Base-by-base conservation (phyloP, 2,888 invertebrate genomes). In the Tipula helvola region DNA sequence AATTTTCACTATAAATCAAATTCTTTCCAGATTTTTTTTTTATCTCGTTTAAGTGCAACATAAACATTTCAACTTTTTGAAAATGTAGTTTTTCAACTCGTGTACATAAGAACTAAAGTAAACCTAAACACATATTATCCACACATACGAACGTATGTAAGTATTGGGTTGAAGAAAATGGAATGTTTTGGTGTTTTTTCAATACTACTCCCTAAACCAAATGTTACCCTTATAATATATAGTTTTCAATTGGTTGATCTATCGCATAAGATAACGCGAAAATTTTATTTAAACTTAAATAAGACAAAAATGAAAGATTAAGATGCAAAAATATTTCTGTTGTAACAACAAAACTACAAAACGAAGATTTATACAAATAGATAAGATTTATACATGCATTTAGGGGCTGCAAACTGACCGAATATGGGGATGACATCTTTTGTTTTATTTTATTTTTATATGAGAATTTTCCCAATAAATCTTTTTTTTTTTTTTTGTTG, bases 391-490 rank as follows among this genome's bases (percentile, higher is more conserved):
- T 71, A 71, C 28, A 71, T 71, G 28, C 1, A 71, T 71, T 10
- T 28, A 71, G 71, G 71, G 71, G 71, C 71, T 71, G 71, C 10
- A 71, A 71, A 41, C 39, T 84, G 84, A 84, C 84, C 84, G 39
- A 39, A 39, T 84, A 39, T 84, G 84, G 84, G 84, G 84, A 84
- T 39, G 84, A 39, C 84, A 84, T 84, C 41, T 84, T n/a, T 84
- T 84, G 36, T 39, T 36, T 36, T 39, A 36, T 36, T 8, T 84
- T 84, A 12, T 84, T 83, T 28, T 83, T 28, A 7, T 36, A 84
- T n/a, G 16, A 84, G 36, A 39, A 39, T 84, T 84, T 84, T 84
- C 16, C 7, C 36, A 36, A 39, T 36, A 84, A 39, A 39, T 84
- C 84, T 39, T 39, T 39, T 28, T 28, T 28, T 39, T 84, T 84